Evolutionary conservation across 1,140 invertebrate genomes (phyloP), one percentile per base, ranked within the genome.

Genomic region (Whitmania pigra): DNA sequence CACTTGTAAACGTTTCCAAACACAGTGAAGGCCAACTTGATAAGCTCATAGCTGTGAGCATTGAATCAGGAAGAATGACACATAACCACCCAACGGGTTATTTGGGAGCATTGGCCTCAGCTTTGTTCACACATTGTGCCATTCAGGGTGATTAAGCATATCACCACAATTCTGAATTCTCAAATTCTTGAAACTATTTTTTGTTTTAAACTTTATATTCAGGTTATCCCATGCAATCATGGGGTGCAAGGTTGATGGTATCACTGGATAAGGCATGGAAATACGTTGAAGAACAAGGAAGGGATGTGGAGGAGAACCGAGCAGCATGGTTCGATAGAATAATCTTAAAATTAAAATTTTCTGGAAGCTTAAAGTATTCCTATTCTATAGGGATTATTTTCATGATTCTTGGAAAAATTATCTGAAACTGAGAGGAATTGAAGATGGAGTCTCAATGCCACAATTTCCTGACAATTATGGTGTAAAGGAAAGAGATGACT

Each of bases 81-180:
- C 81, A 82, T 74, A 76, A 82, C 72, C 78, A 82, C 69, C 80
- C 80, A 4, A 79, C 78, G 25, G 81, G 80, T 20, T 82, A 78
- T 71, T 73, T 82, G 31, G 81, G 81, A 13, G 69, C 75, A 68
- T 69, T 82, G 25, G 77, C 80, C 36, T 72, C 77, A 7, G 81
- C 81, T 66, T 73, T 81, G 11, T 81, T 82, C 71, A 79, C 79
- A 13, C 73, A 78, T 0, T 80, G 79, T 73, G 75, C 77, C 36
- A 73, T 81, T 57, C 80, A 81, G 77, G 76, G 77, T 76, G 73
- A 70, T 53, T 25, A 68, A 66, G 7, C 43, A 2, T 63, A 31
- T 36, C 31, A 36, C 31, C 6, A 18, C 57, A 22, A 15, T 13
- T 17, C 43, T 49, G 57, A 2, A 22, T 18, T 63, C 11, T 63